Conservation (phyloP, 2,113 vertebrate species). For the Thamnophis sirtalis region DNA sequence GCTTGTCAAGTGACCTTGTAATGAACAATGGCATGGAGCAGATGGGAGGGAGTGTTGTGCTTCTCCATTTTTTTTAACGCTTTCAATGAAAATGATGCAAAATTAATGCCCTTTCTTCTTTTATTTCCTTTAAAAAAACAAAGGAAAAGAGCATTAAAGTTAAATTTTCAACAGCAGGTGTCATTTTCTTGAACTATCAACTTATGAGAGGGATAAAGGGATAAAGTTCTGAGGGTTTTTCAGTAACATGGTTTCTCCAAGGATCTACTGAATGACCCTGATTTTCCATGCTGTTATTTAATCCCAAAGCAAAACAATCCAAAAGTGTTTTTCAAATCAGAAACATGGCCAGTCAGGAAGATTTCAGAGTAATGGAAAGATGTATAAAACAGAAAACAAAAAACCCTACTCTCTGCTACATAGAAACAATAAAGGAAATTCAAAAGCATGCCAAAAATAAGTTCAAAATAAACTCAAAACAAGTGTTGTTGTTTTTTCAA, state of each 20-base stretch:
- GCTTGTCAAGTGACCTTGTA: not conserved
- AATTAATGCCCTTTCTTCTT: not conserved
- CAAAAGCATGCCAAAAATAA: not conserved
- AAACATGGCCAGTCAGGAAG: not conserved
- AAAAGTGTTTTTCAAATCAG: not conserved
- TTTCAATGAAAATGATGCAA: not conserved
- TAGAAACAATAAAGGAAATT: not conserved
- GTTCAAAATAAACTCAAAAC: not conserved
- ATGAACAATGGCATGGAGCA: not conserved
- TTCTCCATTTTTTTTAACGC: not conserved
- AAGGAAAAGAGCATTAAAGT: not conserved
- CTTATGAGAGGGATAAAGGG: not conserved
- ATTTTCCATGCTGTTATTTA: not conserved
- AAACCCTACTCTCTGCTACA: not conserved
- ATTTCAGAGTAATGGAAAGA: not conserved
- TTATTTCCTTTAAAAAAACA: not conserved
- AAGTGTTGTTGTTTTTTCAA: not conserved
- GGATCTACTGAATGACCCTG: not conserved
- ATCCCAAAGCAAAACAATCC: not conserved
- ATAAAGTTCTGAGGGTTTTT: not conserved
- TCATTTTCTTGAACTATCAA: not conserved
- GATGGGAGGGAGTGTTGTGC: not conserved
- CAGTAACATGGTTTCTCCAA: not conserved
- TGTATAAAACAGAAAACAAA: not conserved
- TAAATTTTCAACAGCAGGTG: not conserved